Evolutionary conservation across 2,113 vertebrate genomes (phyloP), one percentile per base, ranked within the genome.

Genomic region (Dromiciops gliroides): DNA sequence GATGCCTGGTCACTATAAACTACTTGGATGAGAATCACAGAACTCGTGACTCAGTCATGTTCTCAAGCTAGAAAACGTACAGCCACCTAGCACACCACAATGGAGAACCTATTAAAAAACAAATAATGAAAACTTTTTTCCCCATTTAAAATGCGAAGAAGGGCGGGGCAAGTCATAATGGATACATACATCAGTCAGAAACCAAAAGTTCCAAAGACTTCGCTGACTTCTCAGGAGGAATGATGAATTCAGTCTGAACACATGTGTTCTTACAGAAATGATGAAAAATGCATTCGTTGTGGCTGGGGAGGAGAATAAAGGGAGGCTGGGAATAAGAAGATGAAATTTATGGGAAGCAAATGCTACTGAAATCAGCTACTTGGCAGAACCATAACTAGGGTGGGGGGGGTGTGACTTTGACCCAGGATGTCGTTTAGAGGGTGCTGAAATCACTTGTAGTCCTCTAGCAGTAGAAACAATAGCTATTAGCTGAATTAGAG

Each of bases 141-240:
- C 8, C 23, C 6, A 91, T 47, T 95, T 50, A 92, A 94, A 52
- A 60, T 48, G 4, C 1, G n/a, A 19, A 19, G 6, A 2, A 4
- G 44, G 91, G 4, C 67, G 48, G 90, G 83, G 93, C 22, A 28
- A 56, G 89, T 0, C 0, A 9, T 19, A 94, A 83, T 22, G 51
- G 25, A 94, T 67, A 53, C 48, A 49, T 44, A 93, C 89, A 94
- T 93, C 93, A 52, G 52, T 93, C 88, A 93, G 50, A 92, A 88
- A 91, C 51, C 60, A 67, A 60, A 94, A 95, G 7, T 44, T 44
- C 25, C 94, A 14, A 91, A 94, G 93, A 93, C 31, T 93, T 90
- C 48, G 47, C n/a, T 93, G 51, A 92, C 91, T 97, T 96, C 0
- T 0, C 97, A 88, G 95, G 95, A 95, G 96, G 92, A 93, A 89